Conservation (phyloP, 2,113 vertebrate genomes). For the Siphamia tubifer region DNA sequence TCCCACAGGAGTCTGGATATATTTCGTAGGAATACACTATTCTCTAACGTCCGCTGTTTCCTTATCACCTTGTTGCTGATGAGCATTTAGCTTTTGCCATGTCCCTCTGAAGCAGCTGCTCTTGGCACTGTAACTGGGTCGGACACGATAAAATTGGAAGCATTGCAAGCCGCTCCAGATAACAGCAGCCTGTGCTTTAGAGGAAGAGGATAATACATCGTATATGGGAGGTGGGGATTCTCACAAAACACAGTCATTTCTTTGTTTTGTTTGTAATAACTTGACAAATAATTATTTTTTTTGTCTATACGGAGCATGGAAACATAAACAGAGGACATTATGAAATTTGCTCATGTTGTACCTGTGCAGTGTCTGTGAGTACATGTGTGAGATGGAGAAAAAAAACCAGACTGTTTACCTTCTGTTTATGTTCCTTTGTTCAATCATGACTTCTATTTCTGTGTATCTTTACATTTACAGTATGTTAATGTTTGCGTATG, state of each 20-base stretch:
- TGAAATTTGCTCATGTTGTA: background rate
- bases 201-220: slow-evolving; percentile 29
- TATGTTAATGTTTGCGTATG: background rate
- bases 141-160: slow-evolving; percentile 63
- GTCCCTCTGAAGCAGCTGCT: slow-evolving; percentile 44
- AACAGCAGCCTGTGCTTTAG: slow-evolving; percentile 35
- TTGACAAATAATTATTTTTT: slow-evolving; percentile 6
- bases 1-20: background rate
- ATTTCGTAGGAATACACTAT: background rate
- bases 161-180: slow-evolving; percentile 47
- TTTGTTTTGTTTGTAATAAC: slow-evolving; percentile 4
- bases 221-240: background rate
- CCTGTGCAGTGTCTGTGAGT: too few species aligned
- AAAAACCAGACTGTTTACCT: background rate
- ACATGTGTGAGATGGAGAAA: background rate
- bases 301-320: background rate
- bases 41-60: slow-evolving; percentile 19
- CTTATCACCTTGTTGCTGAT: slow-evolving; percentile 17
- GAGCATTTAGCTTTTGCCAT: slow-evolving; percentile 28
- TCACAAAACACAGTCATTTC: background rate
- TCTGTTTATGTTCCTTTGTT: background rate
- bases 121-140: slow-evolving; percentile 63
- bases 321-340: slow-evolving; percentile 10
- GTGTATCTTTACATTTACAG: background rate
- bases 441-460: slow-evolving; percentile 1